Conservation (phyloP, 2,888 invertebrate genomes). For the Lepidochitona cinerea region DNA sequence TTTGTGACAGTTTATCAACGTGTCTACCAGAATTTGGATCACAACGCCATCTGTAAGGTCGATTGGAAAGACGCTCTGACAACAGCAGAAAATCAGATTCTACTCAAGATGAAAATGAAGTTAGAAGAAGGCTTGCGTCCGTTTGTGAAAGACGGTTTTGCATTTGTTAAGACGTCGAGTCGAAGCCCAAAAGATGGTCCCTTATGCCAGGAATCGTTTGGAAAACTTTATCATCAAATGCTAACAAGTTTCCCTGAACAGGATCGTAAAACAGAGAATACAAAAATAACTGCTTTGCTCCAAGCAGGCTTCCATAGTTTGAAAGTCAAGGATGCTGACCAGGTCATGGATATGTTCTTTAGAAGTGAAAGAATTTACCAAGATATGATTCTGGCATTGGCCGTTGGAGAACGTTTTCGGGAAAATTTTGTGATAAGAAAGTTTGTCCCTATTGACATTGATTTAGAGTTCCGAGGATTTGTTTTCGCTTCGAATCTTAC, state of each 20-base stretch:
- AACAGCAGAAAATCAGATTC: slow-evolving; percentile 24
- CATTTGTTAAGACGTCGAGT: slow-evolving; percentile 58
- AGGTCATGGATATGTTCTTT: slow-evolving; percentile 53
- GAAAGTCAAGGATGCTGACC: slow-evolving; percentile 39
- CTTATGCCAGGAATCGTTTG: slow-evolving; percentile 42
- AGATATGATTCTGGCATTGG: slow-evolving; percentile 52
- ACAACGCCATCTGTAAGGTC: slow-evolving; percentile 11
- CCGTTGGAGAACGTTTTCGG: slow-evolving; percentile 39
- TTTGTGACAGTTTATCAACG: slow-evolving; percentile 50
- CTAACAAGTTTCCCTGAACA: slow-evolving; percentile 26
- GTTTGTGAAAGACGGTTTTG: slow-evolving; percentile 37
- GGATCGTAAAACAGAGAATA: slow-evolving; percentile 42
- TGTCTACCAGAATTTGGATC: slow-evolving; percentile 28
- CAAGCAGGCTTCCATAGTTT: slow-evolving; percentile 50
- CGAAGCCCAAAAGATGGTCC: slow-evolving; percentile 61
- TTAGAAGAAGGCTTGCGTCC: slow-evolving; percentile 37
- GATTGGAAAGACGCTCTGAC: slow-evolving; percentile 26
- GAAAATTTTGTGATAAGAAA: slow-evolving; percentile 56
- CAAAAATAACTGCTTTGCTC: slow-evolving; percentile 48
- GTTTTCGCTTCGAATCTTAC: slow-evolving; percentile 41
- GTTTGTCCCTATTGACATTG: slow-evolving; percentile 55
- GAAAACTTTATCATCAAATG: slow-evolving; percentile 37
- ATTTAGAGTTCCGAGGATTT: slow-evolving; percentile 62
- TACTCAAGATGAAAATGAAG: slow-evolving; percentile 31
- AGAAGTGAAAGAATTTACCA: slow-evolving; percentile 58